These are phyloP conservation scores for Phasianus colchicus DNA, from an alignment of 2,113 vertebrate species.

Conservation along the genomic window DNA sequence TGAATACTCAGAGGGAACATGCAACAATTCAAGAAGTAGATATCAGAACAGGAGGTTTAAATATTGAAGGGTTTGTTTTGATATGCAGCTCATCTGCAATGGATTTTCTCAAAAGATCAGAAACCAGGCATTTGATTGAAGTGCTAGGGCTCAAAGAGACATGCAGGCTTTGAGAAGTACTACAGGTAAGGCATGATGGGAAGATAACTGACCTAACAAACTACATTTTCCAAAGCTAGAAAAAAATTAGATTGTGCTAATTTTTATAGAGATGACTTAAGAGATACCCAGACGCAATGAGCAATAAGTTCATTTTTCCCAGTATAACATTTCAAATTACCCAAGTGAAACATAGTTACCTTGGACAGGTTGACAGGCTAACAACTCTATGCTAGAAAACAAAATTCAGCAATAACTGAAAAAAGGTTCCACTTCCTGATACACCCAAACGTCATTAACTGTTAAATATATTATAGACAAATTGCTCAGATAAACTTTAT, in stretches of 20 bases:
- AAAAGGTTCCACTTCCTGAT: neutral
- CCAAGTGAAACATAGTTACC: neutral
- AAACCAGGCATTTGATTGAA: neutral
- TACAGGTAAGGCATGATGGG: neutral
- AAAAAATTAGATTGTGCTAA: neutral
- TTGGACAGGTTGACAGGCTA: neutral
- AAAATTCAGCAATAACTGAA: neutral
- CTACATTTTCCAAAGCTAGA: neutral
- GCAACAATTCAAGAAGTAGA: neutral
- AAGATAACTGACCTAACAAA: neutral
- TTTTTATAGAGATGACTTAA: neutral
- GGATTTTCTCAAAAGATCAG: neutral
- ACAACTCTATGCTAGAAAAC: neutral
- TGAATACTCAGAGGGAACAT: neutral
- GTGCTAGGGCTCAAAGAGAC: neutral
- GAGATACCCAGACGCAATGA: neutral
- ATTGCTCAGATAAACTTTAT: neutral
- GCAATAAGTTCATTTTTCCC: neutral
- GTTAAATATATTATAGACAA: neutral
- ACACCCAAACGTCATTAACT: neutral
- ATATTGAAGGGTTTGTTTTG: accelerated
- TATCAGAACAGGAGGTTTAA: neutral
- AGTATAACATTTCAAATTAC: neutral
- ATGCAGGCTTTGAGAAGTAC: neutral
- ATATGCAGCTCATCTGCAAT: neutral